Base-by-base conservation (phyloP, 1,140 invertebrate genomes). In the Micrasema longulum region DNA sequence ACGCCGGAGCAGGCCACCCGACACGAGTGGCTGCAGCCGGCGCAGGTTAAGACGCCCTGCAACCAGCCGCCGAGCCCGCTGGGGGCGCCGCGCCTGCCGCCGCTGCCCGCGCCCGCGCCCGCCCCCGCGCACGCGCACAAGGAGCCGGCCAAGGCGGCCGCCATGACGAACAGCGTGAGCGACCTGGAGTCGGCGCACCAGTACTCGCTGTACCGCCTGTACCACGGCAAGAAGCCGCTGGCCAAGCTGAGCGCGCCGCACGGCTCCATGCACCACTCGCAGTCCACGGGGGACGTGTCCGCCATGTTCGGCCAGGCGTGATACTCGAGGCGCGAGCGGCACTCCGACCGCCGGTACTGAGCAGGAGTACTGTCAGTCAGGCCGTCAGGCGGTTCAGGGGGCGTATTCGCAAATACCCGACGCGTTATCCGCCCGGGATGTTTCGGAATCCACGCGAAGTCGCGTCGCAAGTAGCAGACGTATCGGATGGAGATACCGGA, bases 1-100 rank as follows among this genome's bases (percentile, higher is more conserved):
- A 97, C 93, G 14, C 96, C 97, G 1, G 92, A 93, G 55, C 96
- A 99, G 78, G 93, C 93, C 22, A 86, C 91, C 45, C 87, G 88
- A 41, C 93, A 94, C 81, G 91, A 93, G 78, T 94, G 92, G 88
- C 84, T 95, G 45, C 87, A 86, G 31, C 48, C 83, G 80, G 6
- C 82, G 78, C 74, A 76, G 22, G 71, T 71, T 43, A 76, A 76
- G 55, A 72, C 74, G 4, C 80, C 80, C 43, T 78, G 80, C 63
- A 69, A 79, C 16, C 79, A 80, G 50, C 80, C 82, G 0, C 80
- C 77, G 14, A 78, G 0, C 31, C 66, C 16, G 71, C 72, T 9
- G 7, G 26, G n/a, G n/a, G 71, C 69, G 1, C 64, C 82, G 0
- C 77, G 80, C 0, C 75, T 82, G 6, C 53, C 73, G 11, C n/a